phyloP scores from a whole-genome alignment of 2,113 vertebrate species.

The Noturus placidus region DNA sequence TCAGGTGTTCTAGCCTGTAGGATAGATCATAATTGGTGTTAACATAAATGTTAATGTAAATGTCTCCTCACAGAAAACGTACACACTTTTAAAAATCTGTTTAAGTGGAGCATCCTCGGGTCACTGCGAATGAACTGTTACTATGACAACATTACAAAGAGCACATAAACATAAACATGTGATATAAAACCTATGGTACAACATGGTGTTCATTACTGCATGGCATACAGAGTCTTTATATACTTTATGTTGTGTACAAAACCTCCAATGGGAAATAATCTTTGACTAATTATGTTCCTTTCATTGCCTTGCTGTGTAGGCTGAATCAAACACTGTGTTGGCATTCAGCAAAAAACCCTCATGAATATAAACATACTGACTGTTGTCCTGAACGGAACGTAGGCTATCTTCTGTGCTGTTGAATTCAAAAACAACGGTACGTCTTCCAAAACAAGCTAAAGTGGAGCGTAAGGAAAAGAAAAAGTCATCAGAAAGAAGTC shows the following conservation, averaged over 20 bases:
- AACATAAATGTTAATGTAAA: neutral
- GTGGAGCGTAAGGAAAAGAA: neutral
- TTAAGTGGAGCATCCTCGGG: too few relatives aligned
- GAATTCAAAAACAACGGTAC: neutral
- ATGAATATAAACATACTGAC: constrained; percentile 12
- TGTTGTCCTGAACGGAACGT: neutral
- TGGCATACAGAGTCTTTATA: neutral
- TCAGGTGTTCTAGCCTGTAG: neutral
- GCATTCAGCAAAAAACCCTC: neutral
- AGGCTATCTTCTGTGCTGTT: neutral
- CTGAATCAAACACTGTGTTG: neutral
- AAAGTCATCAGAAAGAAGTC: constrained; percentile 4
- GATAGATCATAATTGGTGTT: neutral
- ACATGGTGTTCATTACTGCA: neutral
- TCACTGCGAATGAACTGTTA: too few relatives aligned
- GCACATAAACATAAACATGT: neutral
- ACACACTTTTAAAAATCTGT: too few relatives aligned
- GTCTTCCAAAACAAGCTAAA: constrained; percentile 4
- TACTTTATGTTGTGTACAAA: too few relatives aligned
- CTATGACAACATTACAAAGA: neutral
- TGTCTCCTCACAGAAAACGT: too few relatives aligned
- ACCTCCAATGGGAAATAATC: neutral
- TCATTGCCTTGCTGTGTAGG: neutral
- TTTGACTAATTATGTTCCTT: neutral
- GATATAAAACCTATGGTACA: neutral